These are phyloP conservation scores for Octodon degus DNA, from an alignment of 2,113 vertebrate genomes.

Conservation along the genomic window DNA sequence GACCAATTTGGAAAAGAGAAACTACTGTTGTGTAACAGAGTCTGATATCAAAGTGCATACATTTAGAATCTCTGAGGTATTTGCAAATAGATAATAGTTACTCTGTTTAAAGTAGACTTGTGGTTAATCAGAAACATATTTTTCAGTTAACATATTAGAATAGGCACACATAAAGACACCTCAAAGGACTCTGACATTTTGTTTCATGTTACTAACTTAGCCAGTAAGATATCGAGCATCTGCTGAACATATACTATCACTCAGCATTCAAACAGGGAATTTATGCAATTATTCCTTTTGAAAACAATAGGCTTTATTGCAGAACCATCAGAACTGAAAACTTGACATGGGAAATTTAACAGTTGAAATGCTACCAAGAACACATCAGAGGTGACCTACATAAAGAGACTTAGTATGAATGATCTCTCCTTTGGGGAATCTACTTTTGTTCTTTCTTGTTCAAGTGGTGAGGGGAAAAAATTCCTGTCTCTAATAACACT, in stretches of 20 bases:
- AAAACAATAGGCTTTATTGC: conserved; percentile 59
- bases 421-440: conserved; percentile 80
- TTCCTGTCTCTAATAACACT: conserved; percentile 68
- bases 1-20: neutral
- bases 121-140: neutral
- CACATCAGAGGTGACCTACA: conserved; percentile 81
- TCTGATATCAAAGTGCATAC: neutral
- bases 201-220: neutral
- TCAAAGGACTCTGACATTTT: neutral
- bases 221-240: neutral
- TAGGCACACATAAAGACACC: neutral
- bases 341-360: conserved; percentile 71
- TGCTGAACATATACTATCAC: neutral
- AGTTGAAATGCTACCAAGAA: conserved; percentile 74
- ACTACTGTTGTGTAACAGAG: neutral
- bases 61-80: neutral
- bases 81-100: neutral
- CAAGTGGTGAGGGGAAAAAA: conserved; percentile 55
- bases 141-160: conserved; percentile 33
- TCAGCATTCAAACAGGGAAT: conserved; percentile 34
- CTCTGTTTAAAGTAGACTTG: conserved; percentile 24
- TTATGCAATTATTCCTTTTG: conserved; percentile 62
- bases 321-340: conserved; percentile 64
- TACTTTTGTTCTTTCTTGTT: conserved; percentile 75
- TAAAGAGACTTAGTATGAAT: conserved; percentile 74